Base-by-base conservation (phyloP, 1,140 invertebrate species). In the Saccostrea glomerata region DNA sequence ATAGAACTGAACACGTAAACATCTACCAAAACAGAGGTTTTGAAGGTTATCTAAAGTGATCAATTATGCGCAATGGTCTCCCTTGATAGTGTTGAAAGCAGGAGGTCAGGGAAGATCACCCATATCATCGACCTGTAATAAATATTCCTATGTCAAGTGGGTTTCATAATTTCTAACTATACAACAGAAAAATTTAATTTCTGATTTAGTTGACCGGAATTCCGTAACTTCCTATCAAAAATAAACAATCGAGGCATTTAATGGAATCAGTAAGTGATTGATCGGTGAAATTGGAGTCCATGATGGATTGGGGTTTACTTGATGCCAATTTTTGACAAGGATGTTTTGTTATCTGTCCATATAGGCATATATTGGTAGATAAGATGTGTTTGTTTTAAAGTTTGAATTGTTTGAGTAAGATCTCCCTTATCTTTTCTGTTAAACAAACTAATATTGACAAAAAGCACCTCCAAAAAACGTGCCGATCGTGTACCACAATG, bases 181-280 rank as follows among this genome's bases (percentile, higher is more conserved):
- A 83, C 82, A 83, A 83, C 82, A 23, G 23, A 23, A 83, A 83
- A 54, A 83, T 83, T 23, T 47, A 54, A 54, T 54, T 12, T 54
- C 15, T 40, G 47, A 11, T 54, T 83, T 25, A 73, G 25, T 25
- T 25, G 70, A 73, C 70, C 11, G 23, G 70, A 30, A 73, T 73
- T 73, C 30, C 70, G 3, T 20, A 15, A 20, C 58, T 60, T 20
- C 58, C 58, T 20, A 73, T 73, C 23, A 73, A 36, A 12, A 13
- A n/a, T 60, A 60, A 58, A 58, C 56, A 58, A 60, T 15, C 58
- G 15, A 23, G 9, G 23, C 25, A 13, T 30, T 11, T 13, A 25
- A 30, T 25, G 5, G 23, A 73, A 25, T 30, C 13, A 4, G 30
- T 36, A 4, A 25, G 36, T 30, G 70, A 25, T 30, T 73, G 70